Conservation (phyloP, 2,113 vertebrate genomes). For the Mobula hypostoma region DNA sequence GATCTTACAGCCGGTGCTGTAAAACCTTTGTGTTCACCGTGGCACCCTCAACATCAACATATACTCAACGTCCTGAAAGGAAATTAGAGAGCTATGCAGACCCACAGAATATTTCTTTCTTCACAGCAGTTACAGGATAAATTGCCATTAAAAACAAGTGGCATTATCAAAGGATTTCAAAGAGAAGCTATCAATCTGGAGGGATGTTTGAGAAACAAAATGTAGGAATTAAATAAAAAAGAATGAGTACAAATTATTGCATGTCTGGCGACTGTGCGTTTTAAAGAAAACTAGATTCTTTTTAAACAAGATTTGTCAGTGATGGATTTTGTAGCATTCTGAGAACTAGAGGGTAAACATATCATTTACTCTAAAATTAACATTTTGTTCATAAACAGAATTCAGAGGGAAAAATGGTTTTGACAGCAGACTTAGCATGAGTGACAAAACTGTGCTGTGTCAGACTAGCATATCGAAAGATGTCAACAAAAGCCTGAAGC, state of each 20-base stretch:
- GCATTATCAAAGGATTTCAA: not conserved
- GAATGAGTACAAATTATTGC: constrained; percentile 34
- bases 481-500: constrained; percentile 37
- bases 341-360: constrained; percentile 35
- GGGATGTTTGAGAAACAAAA: constrained; percentile 27
- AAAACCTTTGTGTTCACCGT: no score
- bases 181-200: constrained; percentile 24
- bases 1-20: no score
- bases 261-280: not conserved
- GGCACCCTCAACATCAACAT: no score
- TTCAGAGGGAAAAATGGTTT: constrained; percentile 24
- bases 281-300: constrained; percentile 32
- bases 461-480: constrained; percentile 37
- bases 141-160: constrained; percentile 21
- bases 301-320: constrained; percentile 38
- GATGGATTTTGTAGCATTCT: constrained; percentile 31
- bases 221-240: constrained; percentile 34
- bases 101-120: not conserved
- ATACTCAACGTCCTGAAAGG: not conserved
- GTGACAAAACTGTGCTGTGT: constrained; percentile 37
- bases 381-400: constrained; percentile 37
- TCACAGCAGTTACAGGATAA: not conserved
- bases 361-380: constrained; percentile 38
- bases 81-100: constrained; percentile 13
- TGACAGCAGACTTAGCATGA: constrained; percentile 36